phyloP scores from a whole-genome alignment of 2,797 vertebrate genomes.

The Notamacropus eugenii region DNA sequence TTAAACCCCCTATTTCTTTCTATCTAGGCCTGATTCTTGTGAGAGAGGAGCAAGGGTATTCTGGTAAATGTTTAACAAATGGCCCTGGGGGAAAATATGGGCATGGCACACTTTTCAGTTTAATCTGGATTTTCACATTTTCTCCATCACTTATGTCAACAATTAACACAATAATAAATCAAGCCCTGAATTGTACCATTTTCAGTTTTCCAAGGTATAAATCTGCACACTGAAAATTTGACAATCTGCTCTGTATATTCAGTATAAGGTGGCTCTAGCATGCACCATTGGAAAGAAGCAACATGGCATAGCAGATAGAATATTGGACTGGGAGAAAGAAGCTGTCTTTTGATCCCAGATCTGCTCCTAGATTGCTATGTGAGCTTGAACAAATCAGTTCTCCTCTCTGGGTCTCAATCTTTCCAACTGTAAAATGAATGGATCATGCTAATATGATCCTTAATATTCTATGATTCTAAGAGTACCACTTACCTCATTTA shows the following conservation, averaged over 20 bases:
- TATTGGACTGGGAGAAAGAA: not conserved
- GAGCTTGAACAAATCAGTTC: not conserved
- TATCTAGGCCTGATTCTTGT: not conserved
- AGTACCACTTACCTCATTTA: not conserved
- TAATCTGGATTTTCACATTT: not conserved
- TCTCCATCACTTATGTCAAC: not conserved
- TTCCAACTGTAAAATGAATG: not conserved
- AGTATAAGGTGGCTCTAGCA: not conserved
- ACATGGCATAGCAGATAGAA: not conserved
- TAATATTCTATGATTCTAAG: not conserved
- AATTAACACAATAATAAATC: not conserved
- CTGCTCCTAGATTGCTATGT: not conserved
- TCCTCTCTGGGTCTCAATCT: not conserved
- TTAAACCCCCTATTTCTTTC: not conserved
- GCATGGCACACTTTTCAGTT: not conserved
- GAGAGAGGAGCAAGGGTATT: not conserved
- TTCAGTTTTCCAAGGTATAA: not conserved
- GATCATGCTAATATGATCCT: not conserved
- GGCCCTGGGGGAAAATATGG: not conserved
- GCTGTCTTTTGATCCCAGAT: not conserved
- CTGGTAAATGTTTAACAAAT: not conserved
- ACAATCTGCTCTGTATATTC: not conserved
- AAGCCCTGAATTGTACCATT: not conserved
- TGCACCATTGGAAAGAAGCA: not conserved
- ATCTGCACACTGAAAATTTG: not conserved